A percentile compares a stretch with the other conserved stretches of the same genome.
These are phyloP conservation scores for Spodoptera littoralis DNA, from an alignment of 2,888 invertebrate genomes.

Conservation along the genomic window DNA sequence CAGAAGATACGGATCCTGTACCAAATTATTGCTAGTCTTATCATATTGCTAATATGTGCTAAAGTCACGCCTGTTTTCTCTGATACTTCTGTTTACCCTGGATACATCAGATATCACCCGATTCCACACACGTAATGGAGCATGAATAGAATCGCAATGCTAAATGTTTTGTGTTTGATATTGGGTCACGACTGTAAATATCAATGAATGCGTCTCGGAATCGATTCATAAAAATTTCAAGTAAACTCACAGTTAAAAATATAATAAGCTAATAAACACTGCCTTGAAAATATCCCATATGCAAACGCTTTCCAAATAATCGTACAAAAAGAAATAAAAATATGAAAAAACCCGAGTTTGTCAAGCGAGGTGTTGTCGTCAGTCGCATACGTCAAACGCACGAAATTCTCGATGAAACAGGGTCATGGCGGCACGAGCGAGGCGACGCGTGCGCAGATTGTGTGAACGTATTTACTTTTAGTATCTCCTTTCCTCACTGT, in stretches of 20 bases:
- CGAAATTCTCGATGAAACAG: slow-evolving; percentile 39
- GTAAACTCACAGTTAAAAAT: background rate
- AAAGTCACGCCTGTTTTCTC: no score
- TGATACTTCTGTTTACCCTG: no score
- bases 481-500: slow-evolving; percentile 28
- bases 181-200: no score
- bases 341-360: slow-evolving; percentile 34
- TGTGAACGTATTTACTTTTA: slow-evolving; percentile 15
- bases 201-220: no score
- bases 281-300: slow-evolving; percentile 9
- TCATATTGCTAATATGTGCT: no score
- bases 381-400: slow-evolving; percentile 36
- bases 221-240: no score
- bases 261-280: background rate
- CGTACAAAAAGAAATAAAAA: background rate
- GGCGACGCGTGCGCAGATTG: slow-evolving; percentile 38
- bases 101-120: no score
- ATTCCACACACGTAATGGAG: no score
- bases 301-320: slow-evolving; percentile 23
- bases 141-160: no score
- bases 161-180: no score
- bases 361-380: slow-evolving; percentile 14
- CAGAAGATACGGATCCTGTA: no score
- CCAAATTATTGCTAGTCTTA: no score
- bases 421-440: slow-evolving; percentile 31